These are phyloP conservation scores for Microtus montanus DNA, from an alignment of 2,113 vertebrate genomes.

Conservation along the genomic window DNA sequence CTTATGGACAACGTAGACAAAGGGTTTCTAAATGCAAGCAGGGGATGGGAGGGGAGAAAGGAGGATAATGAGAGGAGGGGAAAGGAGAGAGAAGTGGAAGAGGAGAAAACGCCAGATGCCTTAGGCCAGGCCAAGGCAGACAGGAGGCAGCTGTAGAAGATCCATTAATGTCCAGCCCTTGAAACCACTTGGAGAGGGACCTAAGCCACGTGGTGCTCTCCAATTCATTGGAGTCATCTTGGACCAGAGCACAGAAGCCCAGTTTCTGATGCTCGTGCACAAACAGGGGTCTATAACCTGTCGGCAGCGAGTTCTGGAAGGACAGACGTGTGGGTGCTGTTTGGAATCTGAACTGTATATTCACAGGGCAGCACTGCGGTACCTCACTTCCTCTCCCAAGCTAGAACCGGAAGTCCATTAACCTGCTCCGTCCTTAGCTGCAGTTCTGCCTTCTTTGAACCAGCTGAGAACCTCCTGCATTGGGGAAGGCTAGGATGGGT, in stretches of 20 bases:
- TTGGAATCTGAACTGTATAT: no score
- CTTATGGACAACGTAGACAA: not conserved
- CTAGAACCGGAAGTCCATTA: no score
- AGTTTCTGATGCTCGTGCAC: not conserved
- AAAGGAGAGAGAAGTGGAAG: not conserved
- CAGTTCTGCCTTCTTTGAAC: no score
- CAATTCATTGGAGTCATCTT: not conserved
- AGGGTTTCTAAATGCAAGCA: not conserved
- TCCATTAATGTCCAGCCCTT: not conserved
- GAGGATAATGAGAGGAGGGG: not conserved
- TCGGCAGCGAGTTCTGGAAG: not conserved
- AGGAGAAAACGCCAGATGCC: not conserved
- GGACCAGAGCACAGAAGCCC: not conserved
- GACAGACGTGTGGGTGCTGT: not conserved
- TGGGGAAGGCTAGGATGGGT: no score
- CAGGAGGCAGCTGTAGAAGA: not conserved
- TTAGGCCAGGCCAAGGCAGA: not conserved
- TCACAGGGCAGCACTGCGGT: no score
- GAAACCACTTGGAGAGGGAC: not conserved
- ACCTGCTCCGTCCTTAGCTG: no score
- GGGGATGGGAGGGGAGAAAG: not conserved
- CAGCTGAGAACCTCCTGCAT: no score
- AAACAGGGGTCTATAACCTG: not conserved
- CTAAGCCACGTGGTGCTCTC: not conserved
- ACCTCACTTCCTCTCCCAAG: no score